A percentile compares a stretch with the other conserved stretches of the same genome.
Evolutionary conservation across 2,888 invertebrate genomes (phyloP).

Genomic region (Noctuana brunneofusca): DNA sequence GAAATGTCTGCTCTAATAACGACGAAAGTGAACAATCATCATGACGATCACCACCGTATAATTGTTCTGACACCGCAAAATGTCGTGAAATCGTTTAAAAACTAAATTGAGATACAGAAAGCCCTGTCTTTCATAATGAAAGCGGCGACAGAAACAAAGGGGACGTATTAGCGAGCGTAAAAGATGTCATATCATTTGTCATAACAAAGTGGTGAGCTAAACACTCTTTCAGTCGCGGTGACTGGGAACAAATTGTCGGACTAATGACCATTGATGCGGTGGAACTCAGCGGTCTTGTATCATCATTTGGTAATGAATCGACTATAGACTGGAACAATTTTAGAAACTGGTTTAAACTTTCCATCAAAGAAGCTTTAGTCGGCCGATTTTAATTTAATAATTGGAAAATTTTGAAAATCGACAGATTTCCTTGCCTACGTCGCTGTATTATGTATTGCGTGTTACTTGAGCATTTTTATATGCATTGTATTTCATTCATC

Average conservation of each 20-base stretch:
- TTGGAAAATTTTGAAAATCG: not conserved
- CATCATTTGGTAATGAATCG: slow-evolving; percentile 4
- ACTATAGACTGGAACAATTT: not conserved
- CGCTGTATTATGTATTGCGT: too few species aligned
- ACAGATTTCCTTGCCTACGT: too few species aligned
- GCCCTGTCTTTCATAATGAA: slow-evolving; percentile 38
- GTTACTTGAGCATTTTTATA: not conserved
- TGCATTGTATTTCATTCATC: not conserved
- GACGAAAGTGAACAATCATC: slow-evolving; percentile 11
- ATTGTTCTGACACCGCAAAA: slow-evolving; percentile 25
- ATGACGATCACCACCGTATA: not conserved
- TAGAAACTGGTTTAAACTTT: not conserved
- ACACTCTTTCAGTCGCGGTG: slow-evolving; percentile 37
- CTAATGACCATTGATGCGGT: slow-evolving; percentile 24
- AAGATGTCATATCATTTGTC: slow-evolving; percentile 50
- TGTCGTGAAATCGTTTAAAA: slow-evolving; percentile 39
- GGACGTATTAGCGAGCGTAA: slow-evolving; percentile 47
- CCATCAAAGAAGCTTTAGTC: not conserved
- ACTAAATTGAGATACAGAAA: slow-evolving; percentile 46
- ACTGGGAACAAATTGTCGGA: slow-evolving; percentile 37
- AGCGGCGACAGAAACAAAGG: slow-evolving; percentile 43
- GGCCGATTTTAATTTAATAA: not conserved
- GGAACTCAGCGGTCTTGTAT: slow-evolving; percentile 7
- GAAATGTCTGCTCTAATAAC: slow-evolving; percentile 1
- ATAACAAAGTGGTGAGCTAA: slow-evolving; percentile 47